Evolutionary conservation across 1,140 invertebrate species (phyloP).

Genomic region (Periplaneta americana): DNA sequence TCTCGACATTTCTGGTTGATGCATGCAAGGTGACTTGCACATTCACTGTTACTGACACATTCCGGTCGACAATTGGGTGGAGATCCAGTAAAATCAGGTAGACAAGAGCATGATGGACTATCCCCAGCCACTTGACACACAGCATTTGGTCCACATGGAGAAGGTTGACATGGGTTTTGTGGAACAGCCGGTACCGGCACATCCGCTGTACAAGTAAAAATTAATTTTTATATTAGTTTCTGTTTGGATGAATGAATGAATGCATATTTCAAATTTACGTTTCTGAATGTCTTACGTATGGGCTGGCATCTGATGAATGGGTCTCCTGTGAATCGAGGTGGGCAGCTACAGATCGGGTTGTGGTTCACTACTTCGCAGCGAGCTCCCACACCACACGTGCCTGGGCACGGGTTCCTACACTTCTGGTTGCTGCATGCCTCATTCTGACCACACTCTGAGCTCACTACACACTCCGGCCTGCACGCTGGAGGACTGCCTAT

Average conservation of each 20-base stretch:
- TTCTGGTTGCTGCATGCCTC: conserved; percentile 44
- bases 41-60: conserved; percentile 33
- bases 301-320: conserved; percentile 33
- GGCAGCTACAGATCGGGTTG: conserved; percentile 44
- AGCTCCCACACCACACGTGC: conserved; percentile 48
- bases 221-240: not conserved
- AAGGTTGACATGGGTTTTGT: conserved; percentile 53
- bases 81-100: conserved; percentile 25
- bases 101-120: conserved; percentile 33
- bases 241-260: not conserved
- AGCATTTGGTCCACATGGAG: conserved; percentile 46
- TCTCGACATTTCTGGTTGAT: conserved; percentile 35
- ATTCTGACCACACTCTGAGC: conserved; percentile 41
- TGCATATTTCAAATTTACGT: not conserved
- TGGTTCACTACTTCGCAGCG: conserved; percentile 51
- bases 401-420: conserved; percentile 45
- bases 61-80: conserved; percentile 31
- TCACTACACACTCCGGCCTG: conserved; percentile 42
- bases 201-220: conserved; percentile 47
- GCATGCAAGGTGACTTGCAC: conserved; percentile 31
- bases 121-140: conserved; percentile 35
- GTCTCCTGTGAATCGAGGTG: conserved; percentile 46
- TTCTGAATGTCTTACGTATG: not conserved
- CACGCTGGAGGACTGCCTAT: conserved; percentile 42
- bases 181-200: conserved; percentile 32